These are phyloP conservation scores for Thomomys bottae DNA, from an alignment of 2,113 vertebrate genomes.

Conservation along the genomic window DNA sequence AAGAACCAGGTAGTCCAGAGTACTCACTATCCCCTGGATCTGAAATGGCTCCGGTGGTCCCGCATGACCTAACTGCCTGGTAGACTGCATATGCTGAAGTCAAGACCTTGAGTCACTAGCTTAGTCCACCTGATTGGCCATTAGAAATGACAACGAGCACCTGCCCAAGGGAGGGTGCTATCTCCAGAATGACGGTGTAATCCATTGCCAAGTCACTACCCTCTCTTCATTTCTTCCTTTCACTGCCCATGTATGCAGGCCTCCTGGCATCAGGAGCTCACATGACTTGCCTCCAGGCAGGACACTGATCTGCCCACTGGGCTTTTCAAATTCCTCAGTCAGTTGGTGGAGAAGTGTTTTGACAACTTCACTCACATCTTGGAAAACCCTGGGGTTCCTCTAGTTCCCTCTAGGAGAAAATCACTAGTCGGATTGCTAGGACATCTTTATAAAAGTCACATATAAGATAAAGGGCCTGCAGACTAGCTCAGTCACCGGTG, in stretches of 20 bases:
- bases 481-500: background rate
- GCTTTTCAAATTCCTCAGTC: background rate
- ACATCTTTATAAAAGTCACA: slow-evolving; percentile 12
- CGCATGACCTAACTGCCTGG: background rate
- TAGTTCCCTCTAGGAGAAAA: background rate
- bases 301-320: background rate
- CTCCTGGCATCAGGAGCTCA: background rate
- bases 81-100: background rate
- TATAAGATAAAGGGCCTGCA: background rate
- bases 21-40: no score
- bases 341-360: background rate
- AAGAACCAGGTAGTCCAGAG: background rate
- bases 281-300: background rate
- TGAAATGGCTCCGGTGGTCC: background rate
- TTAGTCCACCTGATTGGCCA: background rate
- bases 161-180: background rate
- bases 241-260: background rate
- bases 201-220: background rate
- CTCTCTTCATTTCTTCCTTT: background rate
- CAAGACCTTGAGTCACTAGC: background rate
- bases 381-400: background rate
- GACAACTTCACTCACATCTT: background rate
- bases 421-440: background rate
- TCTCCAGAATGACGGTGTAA: background rate
- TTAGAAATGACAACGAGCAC: background rate